Evolutionary conservation across 2,113 vertebrate species (phyloP).

Genomic region (Spea multiplicata): DNA sequence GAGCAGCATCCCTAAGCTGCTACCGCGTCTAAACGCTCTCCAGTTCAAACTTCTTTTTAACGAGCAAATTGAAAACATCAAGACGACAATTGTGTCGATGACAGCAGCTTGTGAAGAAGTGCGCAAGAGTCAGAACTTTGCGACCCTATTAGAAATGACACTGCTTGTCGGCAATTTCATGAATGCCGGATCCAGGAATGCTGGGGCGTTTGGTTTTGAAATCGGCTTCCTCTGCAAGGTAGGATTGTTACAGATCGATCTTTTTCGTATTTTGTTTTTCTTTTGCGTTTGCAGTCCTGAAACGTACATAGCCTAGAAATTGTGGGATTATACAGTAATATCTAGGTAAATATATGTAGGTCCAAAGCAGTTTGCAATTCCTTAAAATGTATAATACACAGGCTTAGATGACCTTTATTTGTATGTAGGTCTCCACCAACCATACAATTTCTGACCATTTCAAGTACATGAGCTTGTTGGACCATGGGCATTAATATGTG

Average conservation of each 20-base stretch:
- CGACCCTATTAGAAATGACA: slow-evolving; percentile 75
- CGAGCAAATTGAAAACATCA: slow-evolving; percentile 87
- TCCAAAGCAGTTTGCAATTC: too few relatives aligned
- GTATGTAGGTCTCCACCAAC: too few relatives aligned
- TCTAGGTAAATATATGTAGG: too few relatives aligned
- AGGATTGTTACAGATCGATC: not conserved
- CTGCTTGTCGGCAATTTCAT: slow-evolving; percentile 86
- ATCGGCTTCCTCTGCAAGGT: slow-evolving; percentile 83
- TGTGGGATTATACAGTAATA: too few relatives aligned
- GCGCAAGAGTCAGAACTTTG: slow-evolving; percentile 73
- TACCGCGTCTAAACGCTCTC: slow-evolving; percentile 76
- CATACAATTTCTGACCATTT: too few relatives aligned
- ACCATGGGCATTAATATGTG: too few relatives aligned
- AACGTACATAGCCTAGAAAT: too few relatives aligned
- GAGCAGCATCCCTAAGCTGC: slow-evolving; percentile 75
- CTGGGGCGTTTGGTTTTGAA: slow-evolving; percentile 81
- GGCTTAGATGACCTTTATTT: too few relatives aligned
- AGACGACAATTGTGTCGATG: slow-evolving; percentile 87
- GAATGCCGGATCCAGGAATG: slow-evolving; percentile 88
- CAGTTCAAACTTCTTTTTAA: slow-evolving; percentile 85
- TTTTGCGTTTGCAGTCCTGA: too few relatives aligned
- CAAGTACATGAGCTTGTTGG: too few relatives aligned
- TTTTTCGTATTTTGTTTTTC: too few relatives aligned
- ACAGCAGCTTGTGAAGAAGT: slow-evolving; percentile 88
- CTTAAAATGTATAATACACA: too few relatives aligned